These are phyloP conservation scores for Sceloporus tristichus DNA, from an alignment of 2,113 vertebrate species.

Conservation along the genomic window DNA sequence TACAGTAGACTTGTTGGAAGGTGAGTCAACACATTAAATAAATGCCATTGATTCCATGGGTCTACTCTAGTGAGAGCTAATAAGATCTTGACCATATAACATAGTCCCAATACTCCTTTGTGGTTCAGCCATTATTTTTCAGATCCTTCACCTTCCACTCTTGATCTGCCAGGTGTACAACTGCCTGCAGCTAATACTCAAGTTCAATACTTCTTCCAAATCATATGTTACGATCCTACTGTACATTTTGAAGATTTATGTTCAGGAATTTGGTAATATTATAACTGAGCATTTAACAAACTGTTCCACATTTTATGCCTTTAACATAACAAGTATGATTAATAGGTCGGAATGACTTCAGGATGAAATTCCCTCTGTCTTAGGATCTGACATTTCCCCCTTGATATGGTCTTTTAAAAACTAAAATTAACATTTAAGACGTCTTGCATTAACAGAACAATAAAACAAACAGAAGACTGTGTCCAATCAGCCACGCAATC, in stretches of 20 bases:
- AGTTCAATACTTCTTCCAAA: neutral
- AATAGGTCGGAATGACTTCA: conserved; percentile 55
- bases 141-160: neutral
- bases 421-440: conserved; percentile 76
- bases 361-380: conserved; percentile 63
- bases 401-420: conserved; percentile 72
- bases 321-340: conserved; percentile 66
- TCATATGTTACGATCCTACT: neutral
- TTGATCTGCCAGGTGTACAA: neutral
- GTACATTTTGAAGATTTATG: conserved; percentile 70
- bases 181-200: neutral
- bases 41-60: too few species aligned
- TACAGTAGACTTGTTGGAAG: too few species aligned
- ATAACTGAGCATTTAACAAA: conserved; percentile 77
- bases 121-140: neutral
- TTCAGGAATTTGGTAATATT: conserved; percentile 74
- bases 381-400: conserved; percentile 70
- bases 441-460: conserved; percentile 60
- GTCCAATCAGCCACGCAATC: conserved; percentile 53
- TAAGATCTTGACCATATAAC: too few species aligned
- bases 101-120: neutral
- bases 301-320: conserved; percentile 68
- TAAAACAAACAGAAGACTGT: conserved; percentile 72
- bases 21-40: too few species aligned
- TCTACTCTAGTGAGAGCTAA: too few species aligned